Evolutionary conservation across 1,140 invertebrate species (phyloP), one percentile per base, ranked within the genome.

Genomic region (Diorhabda sublineata): DNA sequence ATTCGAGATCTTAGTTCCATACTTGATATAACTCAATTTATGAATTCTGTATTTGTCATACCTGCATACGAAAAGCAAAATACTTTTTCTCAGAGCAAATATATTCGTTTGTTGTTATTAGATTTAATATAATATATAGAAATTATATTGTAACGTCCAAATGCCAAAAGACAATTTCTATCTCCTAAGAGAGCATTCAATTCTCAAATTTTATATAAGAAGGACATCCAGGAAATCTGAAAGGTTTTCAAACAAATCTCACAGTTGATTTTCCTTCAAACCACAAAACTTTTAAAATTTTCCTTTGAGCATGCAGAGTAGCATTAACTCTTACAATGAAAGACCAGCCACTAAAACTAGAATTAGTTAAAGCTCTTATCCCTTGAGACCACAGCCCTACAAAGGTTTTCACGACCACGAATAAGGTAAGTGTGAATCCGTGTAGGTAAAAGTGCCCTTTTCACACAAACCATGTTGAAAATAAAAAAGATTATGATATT

Each of bases 381-480:
- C 61, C 44, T 44, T 59, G 45, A 45, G 61, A 41, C 57, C 63
- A 26, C 57, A 47, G 64, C 11, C 7, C 42, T 65, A 58, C 56
- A 3, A 42, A 8, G 61, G 67, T 68, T 68, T 62, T 62, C 43
- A 62, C 6, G n/a, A n/a, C 9, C 61, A 44, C 45, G 61, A 42
- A 62, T 62, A 26, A 63, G 59, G 59, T 57, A 66, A 70, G 69
- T 70, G 69, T 70, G 56, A 70, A 70, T 63, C 64, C 69, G 52
- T 70, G 69, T 70, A 61, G 42, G 62, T 64, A 61, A 64, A 45
- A 62, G 42, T 42, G 62, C 60, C 42, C 68, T 52, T 57, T 42
- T 43, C 56, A 63, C 26, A n/a, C 11, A 9, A 2, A 62, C 61
- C 44, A 11, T 5, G 6, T 3, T 11, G 1, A n/a, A 6, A 52